Evolutionary conservation across 2,797 vertebrate genomes (phyloP), one percentile per base, ranked within the genome.

Genomic region (Columba guinea): DNA sequence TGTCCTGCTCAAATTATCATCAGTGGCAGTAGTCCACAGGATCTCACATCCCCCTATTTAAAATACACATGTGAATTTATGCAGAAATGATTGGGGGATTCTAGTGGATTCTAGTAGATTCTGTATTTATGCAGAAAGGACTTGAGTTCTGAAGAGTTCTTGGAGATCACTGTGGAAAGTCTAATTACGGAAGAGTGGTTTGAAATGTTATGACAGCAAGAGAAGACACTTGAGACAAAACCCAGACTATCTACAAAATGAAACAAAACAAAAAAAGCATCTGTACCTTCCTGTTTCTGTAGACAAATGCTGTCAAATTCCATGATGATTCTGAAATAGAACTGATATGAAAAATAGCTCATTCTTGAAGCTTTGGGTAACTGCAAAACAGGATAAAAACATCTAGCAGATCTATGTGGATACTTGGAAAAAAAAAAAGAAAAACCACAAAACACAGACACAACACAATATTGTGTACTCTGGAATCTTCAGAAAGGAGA

Each of bases 231-330:
- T 30, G 27, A 90, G 92, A 89, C 74, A 94, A 91, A 93, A 69
- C 7, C 30, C 93, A 94, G 94, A 75, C 76, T 64, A 64, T 78
- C 48, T 63, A 22, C 35, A 56, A 53, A 90, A 75, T 52, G n/a
- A 86, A 96, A 59, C 67, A 93, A 88, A 84, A 18, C 46, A 64
- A 91, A 92, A 92, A 39, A 90, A 90, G 59, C 70, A 89, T 87
- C 63, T 90, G 73, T 88, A 84, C n/a, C n/a, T 84, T 93, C 70
- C 71, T 62, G 37, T 88, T 96, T 91, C 74, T 87, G 20, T 55
- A 82, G 69, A 73, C 53, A 64, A 94, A 52, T 86, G 15, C 34
- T 82, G 70, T 95, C 59, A 73, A 22, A 48, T 82, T 76, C 32
- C 22, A 11, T 52, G 35, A 52, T 16, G n/a, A 82, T 79, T 95